Conservation (phyloP, 2,888 invertebrate genomes). For the Andrena flavipes region DNA sequence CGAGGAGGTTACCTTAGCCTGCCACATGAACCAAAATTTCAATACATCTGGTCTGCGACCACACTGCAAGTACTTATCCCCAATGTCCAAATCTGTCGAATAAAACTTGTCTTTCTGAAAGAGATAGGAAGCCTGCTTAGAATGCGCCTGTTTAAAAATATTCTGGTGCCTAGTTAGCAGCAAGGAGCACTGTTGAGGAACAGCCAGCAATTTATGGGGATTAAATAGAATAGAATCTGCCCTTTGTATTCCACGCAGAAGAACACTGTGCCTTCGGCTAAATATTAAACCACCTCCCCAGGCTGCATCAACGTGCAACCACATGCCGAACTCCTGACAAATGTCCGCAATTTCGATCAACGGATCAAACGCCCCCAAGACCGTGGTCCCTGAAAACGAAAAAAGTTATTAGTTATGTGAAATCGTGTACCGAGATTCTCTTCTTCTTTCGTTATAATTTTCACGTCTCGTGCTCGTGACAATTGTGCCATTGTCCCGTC, state of each 20-base stretch:
- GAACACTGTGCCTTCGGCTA: constrained; percentile 85
- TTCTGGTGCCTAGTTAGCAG: constrained; percentile 84
- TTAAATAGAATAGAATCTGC: constrained; percentile 88
- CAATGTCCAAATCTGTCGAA: constrained; percentile 85
- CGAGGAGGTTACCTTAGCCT: constrained; percentile 86
- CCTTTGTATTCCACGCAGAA: constrained; percentile 86
- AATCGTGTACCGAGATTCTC: neutral
- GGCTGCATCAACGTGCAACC: constrained; percentile 88
- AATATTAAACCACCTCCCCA: constrained; percentile 88
- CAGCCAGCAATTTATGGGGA: constrained; percentile 88
- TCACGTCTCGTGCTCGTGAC: neutral
- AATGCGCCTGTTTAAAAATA: constrained; percentile 85
- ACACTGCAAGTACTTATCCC: constrained; percentile 89
- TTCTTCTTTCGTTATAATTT: neutral
- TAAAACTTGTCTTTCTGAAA: constrained; percentile 87
- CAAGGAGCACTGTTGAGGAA: constrained; percentile 87
- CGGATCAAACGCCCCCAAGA: constrained; percentile 87
- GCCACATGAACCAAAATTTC: constrained; percentile 91
- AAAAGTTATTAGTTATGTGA: neutral
- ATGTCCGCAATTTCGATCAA: constrained; percentile 85
- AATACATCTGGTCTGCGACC: constrained; percentile 90
- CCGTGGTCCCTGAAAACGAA: constrained; percentile 85
- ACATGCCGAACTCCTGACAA: constrained; percentile 85
- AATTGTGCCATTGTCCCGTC: neutral
- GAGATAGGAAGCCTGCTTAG: constrained; percentile 86